These are phyloP conservation scores for Microtus richardsoni DNA, from an alignment of 2,113 vertebrate species.

Conservation along the genomic window DNA sequence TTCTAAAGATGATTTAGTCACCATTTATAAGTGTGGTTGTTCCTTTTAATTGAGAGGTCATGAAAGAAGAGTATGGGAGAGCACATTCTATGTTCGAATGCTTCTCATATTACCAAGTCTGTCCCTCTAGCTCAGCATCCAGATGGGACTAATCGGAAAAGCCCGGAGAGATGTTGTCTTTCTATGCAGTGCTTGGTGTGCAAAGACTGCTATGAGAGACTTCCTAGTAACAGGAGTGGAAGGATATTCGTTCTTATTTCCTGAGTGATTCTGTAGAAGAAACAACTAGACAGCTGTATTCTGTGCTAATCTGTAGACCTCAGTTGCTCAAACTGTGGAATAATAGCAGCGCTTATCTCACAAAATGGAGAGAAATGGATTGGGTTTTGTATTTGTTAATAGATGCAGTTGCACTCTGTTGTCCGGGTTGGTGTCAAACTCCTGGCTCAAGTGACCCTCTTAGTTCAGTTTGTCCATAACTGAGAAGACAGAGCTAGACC, in stretches of 20 bases:
- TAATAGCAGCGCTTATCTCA: background rate
- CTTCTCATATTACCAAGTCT: conserved; percentile 3
- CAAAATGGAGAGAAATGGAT: background rate
- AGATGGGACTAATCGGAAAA: background rate
- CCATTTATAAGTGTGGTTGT: background rate
- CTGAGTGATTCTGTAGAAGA: conserved; percentile 12
- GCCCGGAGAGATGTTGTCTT: background rate
- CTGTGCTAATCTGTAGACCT: background rate
- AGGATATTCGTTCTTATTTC: background rate
- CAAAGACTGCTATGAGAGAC: background rate
- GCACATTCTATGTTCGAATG: background rate
- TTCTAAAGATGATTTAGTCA: conserved; percentile 19
- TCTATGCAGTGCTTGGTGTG: too few relatives aligned
- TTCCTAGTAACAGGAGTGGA: background rate
- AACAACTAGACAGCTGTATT: background rate
- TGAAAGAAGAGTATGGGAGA: background rate
- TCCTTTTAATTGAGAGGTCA: background rate
- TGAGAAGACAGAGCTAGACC: background rate
- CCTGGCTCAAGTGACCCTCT: background rate
- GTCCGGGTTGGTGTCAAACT: background rate
- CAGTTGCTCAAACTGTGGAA: background rate
- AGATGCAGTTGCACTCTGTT: background rate
- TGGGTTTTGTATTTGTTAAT: too few relatives aligned
- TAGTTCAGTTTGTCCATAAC: background rate
- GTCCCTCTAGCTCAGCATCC: background rate